phyloP scores from a whole-genome alignment of 2,797 vertebrate species.

The Bradypodion pumilum region DNA sequence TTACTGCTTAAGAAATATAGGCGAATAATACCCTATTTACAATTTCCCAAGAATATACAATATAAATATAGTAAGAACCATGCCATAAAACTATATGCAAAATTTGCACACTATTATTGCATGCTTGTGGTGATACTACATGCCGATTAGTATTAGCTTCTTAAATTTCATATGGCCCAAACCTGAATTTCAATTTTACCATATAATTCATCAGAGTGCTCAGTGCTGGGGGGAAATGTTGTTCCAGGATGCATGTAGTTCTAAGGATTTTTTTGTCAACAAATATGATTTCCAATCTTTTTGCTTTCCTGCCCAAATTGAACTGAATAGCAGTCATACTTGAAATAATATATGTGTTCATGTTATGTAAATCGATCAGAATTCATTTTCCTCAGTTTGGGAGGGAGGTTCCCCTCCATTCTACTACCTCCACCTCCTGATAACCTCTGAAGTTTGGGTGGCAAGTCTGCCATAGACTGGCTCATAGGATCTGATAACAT shows the following conservation, averaged over 20 bases:
- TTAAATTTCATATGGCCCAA: conserved; percentile 80
- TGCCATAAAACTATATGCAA: conserved; percentile 88
- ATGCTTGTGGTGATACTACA: conserved; percentile 90
- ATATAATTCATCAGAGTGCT: conserved; percentile 73
- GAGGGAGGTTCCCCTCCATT: conserved; percentile 95
- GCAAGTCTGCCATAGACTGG: conserved; percentile 96
- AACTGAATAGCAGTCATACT: conserved; percentile 55
- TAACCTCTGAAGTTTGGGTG: conserved; percentile 96
- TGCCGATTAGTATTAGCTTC: conserved; percentile 86
- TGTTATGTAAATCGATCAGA: conserved; percentile 96
- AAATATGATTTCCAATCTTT: conserved; percentile 45
- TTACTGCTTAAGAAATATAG: conserved; percentile 65
- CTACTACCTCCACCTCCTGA: conserved; percentile 85
- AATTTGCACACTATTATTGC: conserved; percentile 81
- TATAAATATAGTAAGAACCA: conserved; percentile 89
- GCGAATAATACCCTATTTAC: conserved; percentile 69
- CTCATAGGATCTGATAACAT: conserved; percentile 92
- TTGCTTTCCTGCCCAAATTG: conserved; percentile 50
- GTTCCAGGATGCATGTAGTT: conserved; percentile 74
- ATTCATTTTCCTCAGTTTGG: conserved; percentile 99
- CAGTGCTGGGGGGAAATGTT: conserved; percentile 28
- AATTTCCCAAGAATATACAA: conserved; percentile 76
- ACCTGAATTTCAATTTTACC: conserved; percentile 74
- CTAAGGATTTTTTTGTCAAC: conserved; percentile 69
- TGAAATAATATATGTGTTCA: conserved; percentile 37